Evolutionary conservation across 2,113 vertebrate species (phyloP).

Genomic region (Picathartes gymnocephalus): DNA sequence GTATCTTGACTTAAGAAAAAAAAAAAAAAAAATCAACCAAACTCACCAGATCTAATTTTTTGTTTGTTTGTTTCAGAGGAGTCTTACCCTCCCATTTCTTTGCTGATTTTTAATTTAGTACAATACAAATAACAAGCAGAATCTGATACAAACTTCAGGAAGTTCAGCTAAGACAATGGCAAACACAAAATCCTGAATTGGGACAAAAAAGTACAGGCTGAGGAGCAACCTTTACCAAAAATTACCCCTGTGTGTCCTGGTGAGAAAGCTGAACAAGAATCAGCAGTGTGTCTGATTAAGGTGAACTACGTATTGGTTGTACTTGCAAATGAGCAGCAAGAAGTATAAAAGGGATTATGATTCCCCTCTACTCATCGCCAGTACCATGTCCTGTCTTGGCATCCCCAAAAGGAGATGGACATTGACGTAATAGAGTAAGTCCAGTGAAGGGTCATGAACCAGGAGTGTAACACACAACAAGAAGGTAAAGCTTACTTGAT

Average conservation of each 20-base stretch:
- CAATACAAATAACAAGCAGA: background rate
- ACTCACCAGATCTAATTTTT: background rate
- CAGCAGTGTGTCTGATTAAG: background rate
- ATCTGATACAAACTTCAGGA: background rate
- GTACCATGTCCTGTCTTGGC: background rate
- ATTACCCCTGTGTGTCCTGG: background rate
- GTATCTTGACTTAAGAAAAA: background rate
- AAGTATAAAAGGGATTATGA: background rate
- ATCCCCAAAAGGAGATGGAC: background rate
- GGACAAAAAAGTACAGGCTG: background rate
- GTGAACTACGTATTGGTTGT: background rate
- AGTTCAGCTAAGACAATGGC: background rate
- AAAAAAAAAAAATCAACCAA: background rate
- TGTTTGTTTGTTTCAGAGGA: background rate
- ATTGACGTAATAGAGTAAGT: background rate
- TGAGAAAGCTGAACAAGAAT: background rate
- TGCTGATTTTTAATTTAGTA: background rate
- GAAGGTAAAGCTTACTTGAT: background rate
- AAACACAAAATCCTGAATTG: background rate
- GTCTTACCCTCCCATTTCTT: background rate
- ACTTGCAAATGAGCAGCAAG: background rate
- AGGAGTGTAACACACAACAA: background rate
- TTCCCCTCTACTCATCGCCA: background rate
- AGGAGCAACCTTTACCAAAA: background rate
- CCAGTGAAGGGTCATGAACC: accelerated